A percentile compares a stretch with the other conserved stretches of the same genome.
Conservation (phyloP, 2,888 invertebrate species). For the Spisula solida region DNA sequence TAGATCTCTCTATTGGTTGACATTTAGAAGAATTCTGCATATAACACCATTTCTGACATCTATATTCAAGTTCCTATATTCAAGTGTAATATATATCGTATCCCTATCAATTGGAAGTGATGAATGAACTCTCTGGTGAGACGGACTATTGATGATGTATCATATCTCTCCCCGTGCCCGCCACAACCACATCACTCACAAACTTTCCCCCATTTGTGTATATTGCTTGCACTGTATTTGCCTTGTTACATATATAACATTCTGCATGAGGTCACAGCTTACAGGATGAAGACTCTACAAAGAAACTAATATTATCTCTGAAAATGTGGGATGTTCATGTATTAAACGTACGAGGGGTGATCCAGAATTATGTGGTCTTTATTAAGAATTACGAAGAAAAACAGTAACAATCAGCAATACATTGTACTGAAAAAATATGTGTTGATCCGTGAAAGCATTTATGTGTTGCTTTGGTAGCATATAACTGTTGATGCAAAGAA, state of each 20-base stretch:
- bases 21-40: neutral
- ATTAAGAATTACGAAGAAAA: too few species aligned
- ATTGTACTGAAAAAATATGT: too few species aligned
- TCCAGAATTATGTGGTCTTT: too few species aligned
- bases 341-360: too few species aligned
- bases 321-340: neutral
- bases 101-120: neutral
- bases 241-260: neutral
- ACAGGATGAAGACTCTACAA: neutral
- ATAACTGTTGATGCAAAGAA: too few species aligned
- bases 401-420: too few species aligned
- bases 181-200: neutral
- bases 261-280: neutral
- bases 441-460: too few species aligned
- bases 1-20: neutral
- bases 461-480: too few species aligned
- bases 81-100: neutral
- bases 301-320: neutral
- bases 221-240: neutral
- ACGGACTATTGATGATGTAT: neutral
- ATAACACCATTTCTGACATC: slow-evolving; percentile 1
- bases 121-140: neutral
- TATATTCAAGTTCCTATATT: neutral
- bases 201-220: neutral
- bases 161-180: neutral